These are phyloP conservation scores for Potamarius usumacintae DNA, from an alignment of 2,113 vertebrate genomes.

Conservation along the genomic window DNA sequence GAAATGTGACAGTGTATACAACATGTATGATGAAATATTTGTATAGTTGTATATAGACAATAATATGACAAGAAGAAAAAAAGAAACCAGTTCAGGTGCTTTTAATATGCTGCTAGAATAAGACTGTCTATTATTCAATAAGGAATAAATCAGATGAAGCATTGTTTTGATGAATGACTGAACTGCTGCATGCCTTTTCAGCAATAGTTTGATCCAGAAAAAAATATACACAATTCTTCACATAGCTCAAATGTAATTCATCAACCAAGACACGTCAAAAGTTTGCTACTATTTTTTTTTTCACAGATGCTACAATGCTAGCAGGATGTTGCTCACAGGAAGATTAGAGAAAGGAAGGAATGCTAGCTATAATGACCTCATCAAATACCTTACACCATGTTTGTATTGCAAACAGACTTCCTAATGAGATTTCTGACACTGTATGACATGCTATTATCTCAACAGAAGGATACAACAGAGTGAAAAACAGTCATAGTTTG, in stretches of 20 bases:
- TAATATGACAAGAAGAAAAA: not conserved
- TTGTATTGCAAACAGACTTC: not conserved
- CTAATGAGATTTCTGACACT: not conserved
- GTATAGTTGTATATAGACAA: not conserved
- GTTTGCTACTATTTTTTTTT: not conserved
- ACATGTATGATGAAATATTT: conserved; percentile 10
- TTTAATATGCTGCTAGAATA: not conserved
- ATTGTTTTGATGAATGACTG: not conserved
- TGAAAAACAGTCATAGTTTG: not conserved
- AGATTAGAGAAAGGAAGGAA: not conserved
- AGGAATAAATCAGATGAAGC: not conserved
- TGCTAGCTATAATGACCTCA: not conserved
- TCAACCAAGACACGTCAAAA: not conserved
- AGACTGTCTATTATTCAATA: not conserved
- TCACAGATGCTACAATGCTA: not conserved
- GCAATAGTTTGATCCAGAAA: not conserved
- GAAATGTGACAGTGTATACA: no score
- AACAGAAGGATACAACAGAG: not conserved
- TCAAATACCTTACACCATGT: not conserved
- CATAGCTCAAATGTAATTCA: not conserved
- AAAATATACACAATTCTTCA: not conserved
- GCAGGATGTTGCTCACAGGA: not conserved
- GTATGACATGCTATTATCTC: not conserved
- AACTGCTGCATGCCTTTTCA: not conserved
- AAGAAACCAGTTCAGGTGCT: not conserved